Evolutionary conservation across 2,888 invertebrate species (phyloP).

Genomic region (Eugnorisma glareosa): DNA sequence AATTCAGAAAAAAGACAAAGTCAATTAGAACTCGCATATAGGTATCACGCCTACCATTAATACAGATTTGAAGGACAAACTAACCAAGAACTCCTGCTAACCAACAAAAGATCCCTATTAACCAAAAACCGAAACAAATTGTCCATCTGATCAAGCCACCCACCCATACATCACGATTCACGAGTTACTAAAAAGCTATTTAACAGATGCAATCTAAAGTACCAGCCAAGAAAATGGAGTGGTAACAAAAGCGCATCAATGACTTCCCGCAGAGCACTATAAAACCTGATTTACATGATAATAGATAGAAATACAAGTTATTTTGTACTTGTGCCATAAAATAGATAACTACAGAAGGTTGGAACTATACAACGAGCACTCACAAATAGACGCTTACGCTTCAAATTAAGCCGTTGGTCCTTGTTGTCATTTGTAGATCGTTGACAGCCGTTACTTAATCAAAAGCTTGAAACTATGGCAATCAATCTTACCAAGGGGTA

Average conservation of each 20-base stretch:
- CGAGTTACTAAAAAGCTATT: slow-evolving; percentile 39
- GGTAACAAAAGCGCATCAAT: slow-evolving; percentile 50
- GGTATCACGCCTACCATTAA: background rate
- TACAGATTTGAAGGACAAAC: slow-evolving; percentile 1
- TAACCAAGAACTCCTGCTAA: background rate
- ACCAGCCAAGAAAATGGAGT: slow-evolving; percentile 46
- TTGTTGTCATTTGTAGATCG: too few relatives aligned
- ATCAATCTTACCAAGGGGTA: too few relatives aligned
- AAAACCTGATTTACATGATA: slow-evolving; percentile 72
- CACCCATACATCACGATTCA: slow-evolving; percentile 8
- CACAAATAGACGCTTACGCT: too few relatives aligned
- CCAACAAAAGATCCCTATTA: background rate
- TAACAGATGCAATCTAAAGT: slow-evolving; percentile 47
- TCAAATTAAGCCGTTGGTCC: too few relatives aligned
- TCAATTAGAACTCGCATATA: background rate
- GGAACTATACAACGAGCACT: too few relatives aligned
- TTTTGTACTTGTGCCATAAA: slow-evolving; percentile 44
- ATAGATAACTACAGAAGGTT: slow-evolving; percentile 12
- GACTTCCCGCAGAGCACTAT: slow-evolving; percentile 46
- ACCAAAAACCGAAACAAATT: slow-evolving; percentile 31
- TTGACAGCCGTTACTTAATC: too few relatives aligned
- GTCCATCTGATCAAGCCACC: slow-evolving; percentile 4
- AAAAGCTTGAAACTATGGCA: too few relatives aligned
- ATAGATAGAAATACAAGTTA: slow-evolving; percentile 65
- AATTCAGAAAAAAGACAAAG: background rate